Evolutionary conservation across 2,888 invertebrate species (phyloP).

Genomic region (Xestoiulus laeticollis): DNA sequence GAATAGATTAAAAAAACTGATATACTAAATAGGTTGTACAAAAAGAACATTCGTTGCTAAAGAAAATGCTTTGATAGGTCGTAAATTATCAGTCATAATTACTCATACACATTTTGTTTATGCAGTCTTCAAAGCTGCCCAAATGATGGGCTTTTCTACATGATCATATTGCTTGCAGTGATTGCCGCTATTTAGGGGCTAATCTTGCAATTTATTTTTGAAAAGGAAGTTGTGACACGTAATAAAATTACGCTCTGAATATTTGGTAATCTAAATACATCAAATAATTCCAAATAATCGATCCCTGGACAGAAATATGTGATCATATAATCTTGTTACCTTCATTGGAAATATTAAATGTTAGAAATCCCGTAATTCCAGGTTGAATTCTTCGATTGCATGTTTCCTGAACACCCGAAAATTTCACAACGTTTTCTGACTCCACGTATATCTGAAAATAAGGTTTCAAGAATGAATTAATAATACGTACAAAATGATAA

Average conservation of each 20-base stretch:
- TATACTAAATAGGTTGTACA: too few relatives aligned
- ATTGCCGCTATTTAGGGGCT: not conserved
- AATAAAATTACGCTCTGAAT: too few relatives aligned
- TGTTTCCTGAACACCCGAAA: conserved; percentile 73
- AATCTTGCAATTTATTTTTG: too few relatives aligned
- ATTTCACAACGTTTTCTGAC: conserved; percentile 65
- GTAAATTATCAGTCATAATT: too few relatives aligned
- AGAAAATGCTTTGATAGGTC: too few relatives aligned
- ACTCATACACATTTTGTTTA: too few relatives aligned
- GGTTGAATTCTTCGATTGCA: conserved; percentile 71
- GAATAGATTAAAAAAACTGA: too few relatives aligned
- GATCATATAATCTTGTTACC: conserved; percentile 65
- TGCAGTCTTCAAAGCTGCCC: too few relatives aligned
- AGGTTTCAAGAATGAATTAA: too few relatives aligned
- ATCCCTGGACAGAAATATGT: not conserved
- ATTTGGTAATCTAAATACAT: too few relatives aligned
- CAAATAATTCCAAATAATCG: not conserved
- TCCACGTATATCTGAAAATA: conserved; percentile 55
- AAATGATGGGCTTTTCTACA: not conserved
- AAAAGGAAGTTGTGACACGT: too few relatives aligned
- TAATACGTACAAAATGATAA: not conserved
- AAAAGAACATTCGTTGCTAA: too few relatives aligned
- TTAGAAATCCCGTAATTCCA: conserved; percentile 71
- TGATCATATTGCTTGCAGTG: not conserved
- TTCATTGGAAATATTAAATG: conserved; percentile 76